Base-by-base conservation (phyloP, 2,113 vertebrate species). In the Bos javanicus region DNA sequence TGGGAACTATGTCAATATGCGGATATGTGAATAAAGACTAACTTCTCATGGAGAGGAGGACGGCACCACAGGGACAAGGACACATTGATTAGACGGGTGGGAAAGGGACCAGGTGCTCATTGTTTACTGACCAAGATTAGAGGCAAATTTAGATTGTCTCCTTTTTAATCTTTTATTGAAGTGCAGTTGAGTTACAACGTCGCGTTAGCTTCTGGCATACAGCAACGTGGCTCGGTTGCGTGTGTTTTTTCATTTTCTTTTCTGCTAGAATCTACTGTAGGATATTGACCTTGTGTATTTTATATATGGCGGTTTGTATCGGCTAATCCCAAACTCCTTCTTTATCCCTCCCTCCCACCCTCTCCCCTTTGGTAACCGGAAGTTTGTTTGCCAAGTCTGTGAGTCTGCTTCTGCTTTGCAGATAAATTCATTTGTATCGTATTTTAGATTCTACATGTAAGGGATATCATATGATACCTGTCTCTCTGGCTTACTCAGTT, bases 51-150 rank as follows among this genome's bases (percentile, higher is more conserved):
- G 48, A n/a, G n/a, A 60, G 60, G 21, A 57, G 14, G 26, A 19
- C 19, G 2, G 17, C 4, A 15, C 50, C 36, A 8, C 0, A 3
- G 10, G 76, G 48, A 39, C 14, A 4, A 19, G 39, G 0, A n/a
- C 7, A 8, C 50, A 25, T 12, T 26, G 83, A 78, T 19, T 48
- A n/a, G 7, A 3, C 0, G 2, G 6, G 7, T 50, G 33, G 67
- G 13, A 76, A 28, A 15, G 60, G 28, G 15, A 36, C 59, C 10
- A 0, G 13, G 12, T 52, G 15, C n/a, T 67, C 28, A 25, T 1
- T 43, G 39, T 33, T 71, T n/a, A 33, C 7, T 81, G 67, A 95
- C 82, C 56, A 95, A 87, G 60, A 46, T 43, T 21, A 87, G 48
- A 86, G 16, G 19, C 76, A 83, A 62, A 86, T 64, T 74, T 43